Evolutionary conservation across 2,797 vertebrate genomes (phyloP).

Genomic region (Setipinna tenuifilis): DNA sequence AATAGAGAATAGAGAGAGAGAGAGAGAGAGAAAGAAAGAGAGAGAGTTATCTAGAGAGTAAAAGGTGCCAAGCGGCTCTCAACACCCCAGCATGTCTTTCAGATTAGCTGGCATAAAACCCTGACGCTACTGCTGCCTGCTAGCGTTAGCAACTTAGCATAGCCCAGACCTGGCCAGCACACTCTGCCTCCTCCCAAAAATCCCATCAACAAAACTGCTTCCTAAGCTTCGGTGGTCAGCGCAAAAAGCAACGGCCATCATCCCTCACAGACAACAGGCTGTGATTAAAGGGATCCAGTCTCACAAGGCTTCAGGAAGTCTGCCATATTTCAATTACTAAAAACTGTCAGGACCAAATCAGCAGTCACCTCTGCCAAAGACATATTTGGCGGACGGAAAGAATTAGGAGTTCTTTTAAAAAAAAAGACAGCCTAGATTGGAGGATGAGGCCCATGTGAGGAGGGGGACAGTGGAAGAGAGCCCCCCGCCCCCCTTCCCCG

Average conservation of each 20-base stretch:
- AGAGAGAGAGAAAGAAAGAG: not conserved
- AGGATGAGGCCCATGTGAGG: not conserved
- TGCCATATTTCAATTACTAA: constrained; percentile 12
- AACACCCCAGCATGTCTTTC: constrained; percentile 3
- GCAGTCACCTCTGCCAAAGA: constrained; percentile 7
- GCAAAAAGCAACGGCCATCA: not conserved
- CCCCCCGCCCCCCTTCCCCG: not conserved
- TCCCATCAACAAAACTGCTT: constrained; percentile 9
- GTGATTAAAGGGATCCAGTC: constrained; percentile 1
- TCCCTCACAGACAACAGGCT: constrained; percentile 23
- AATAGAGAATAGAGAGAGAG: too few species aligned
- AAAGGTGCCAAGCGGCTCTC: not conserved
- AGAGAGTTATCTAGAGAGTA: not conserved
- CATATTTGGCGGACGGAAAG: not conserved
- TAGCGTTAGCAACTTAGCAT: not conserved
- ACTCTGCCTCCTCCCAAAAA: too few species aligned
- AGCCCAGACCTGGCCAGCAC: not conserved
- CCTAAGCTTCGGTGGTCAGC: constrained; percentile 18
- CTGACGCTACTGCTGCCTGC: not conserved
- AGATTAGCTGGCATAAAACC: not conserved
- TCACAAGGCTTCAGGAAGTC: not conserved
- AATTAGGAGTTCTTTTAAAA: not conserved
- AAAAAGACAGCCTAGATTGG: not conserved
- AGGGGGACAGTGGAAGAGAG: too few species aligned
- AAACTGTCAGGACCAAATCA: constrained; percentile 5